These are phyloP conservation scores for Habroteleia sp. DNA, from an alignment of 2,888 invertebrate species.

Conservation along the genomic window DNA sequence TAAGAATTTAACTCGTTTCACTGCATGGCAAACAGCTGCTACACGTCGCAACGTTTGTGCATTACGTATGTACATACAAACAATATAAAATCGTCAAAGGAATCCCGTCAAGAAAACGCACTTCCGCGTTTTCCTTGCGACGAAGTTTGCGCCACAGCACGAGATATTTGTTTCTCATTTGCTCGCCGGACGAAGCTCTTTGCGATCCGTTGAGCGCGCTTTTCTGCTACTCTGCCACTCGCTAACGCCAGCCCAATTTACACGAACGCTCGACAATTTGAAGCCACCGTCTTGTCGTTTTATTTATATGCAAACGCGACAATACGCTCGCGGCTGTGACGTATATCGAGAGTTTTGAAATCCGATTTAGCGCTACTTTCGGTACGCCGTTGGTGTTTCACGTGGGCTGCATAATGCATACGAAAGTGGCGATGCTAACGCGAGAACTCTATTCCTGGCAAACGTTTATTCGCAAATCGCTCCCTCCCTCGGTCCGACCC, in stretches of 20 bases:
- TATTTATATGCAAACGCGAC: constrained; percentile 74
- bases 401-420: constrained; percentile 69
- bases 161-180: constrained; percentile 60
- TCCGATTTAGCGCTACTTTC: constrained; percentile 72
- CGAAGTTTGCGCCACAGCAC: constrained; percentile 34
- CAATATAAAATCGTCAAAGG: constrained; percentile 52
- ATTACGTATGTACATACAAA: constrained; percentile 49
- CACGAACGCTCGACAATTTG: constrained; percentile 67
- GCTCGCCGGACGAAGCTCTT: constrained; percentile 29
- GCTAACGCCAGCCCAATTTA: background rate
- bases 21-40: constrained; percentile 16
- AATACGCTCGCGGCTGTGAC: constrained; percentile 30
- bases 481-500: constrained; percentile 4
- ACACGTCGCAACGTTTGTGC: constrained; percentile 21
- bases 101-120: constrained; percentile 20
- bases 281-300: constrained; percentile 69
- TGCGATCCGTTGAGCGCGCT: constrained; percentile 15
- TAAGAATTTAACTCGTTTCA: constrained; percentile 24
- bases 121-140: constrained; percentile 17
- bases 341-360: constrained; percentile 68
- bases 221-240: background rate
- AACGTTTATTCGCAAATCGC: constrained; percentile 53
- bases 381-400: constrained; percentile 57
- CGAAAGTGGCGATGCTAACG: constrained; percentile 70
- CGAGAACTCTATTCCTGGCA: constrained; percentile 67